These are phyloP conservation scores for Diarsia mendica DNA, from an alignment of 2,888 invertebrate species.

Conservation along the genomic window DNA sequence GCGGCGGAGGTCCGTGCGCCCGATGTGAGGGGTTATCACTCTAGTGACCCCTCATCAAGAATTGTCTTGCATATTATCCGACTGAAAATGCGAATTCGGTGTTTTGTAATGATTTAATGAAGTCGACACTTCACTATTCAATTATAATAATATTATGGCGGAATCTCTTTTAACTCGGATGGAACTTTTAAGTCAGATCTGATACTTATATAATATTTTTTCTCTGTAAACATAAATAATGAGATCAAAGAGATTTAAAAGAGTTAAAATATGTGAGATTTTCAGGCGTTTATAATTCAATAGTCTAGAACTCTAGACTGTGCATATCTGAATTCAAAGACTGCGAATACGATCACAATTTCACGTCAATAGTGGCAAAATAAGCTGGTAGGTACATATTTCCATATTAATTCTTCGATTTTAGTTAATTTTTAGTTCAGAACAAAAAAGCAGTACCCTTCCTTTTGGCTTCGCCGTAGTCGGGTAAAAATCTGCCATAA, in stretches of 20 bases:
- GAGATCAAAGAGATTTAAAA: not conserved
- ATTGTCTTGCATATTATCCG: slow-evolving; percentile 74
- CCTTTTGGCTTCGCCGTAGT: too few species aligned
- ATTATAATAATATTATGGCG: slow-evolving; percentile 22
- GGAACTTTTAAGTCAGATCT: not conserved
- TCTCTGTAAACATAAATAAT: not conserved
- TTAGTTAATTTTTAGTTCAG: not conserved
- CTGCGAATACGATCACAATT: not conserved
- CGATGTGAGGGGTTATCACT: slow-evolving; percentile 82
- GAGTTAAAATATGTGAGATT: not conserved
- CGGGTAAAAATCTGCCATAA: not conserved
- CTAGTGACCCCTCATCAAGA: slow-evolving; percentile 75
- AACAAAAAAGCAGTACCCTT: not conserved
- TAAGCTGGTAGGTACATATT: not conserved
- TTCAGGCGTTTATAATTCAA: not conserved
- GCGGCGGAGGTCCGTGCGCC: slow-evolving; percentile 79
- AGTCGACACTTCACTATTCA: slow-evolving; percentile 19
- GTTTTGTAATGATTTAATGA: slow-evolving; percentile 48
- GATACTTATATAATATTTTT: slow-evolving; percentile 1
- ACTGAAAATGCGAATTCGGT: slow-evolving; percentile 72
- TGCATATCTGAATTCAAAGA: slow-evolving; percentile 1
- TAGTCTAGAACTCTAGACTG: not conserved
- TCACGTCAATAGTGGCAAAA: not conserved
- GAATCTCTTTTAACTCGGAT: not conserved
- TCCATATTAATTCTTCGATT: not conserved